phyloP scores from a whole-genome alignment of 53 echinoderm and acorn worm species.

The Astropecten irregularis region DNA sequence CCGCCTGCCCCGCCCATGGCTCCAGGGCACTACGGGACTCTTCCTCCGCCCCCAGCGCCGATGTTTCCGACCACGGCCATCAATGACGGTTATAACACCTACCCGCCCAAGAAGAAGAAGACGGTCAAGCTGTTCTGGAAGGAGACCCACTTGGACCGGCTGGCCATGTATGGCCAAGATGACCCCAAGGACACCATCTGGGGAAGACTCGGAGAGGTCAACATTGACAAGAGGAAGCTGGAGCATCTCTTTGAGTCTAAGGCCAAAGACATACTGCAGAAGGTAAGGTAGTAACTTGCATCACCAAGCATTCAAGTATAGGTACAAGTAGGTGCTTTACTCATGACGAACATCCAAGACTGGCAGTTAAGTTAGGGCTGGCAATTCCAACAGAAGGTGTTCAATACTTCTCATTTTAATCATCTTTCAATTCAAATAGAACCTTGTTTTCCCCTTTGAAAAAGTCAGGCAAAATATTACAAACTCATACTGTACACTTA shows the following conservation, averaged over 20 bases:
- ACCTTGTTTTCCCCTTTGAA: too few species aligned
- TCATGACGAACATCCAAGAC: too few species aligned
- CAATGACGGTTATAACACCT: constrained; percentile 60
- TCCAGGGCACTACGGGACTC: constrained; percentile 29
- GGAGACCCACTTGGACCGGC: constrained; percentile 75
- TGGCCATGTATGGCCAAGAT: constrained; percentile 61
- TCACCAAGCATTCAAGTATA: background rate
- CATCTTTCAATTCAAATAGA: too few species aligned
- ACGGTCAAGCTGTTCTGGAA: constrained; percentile 95
- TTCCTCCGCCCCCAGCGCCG: constrained; percentile 68
- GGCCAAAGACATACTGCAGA: constrained; percentile 78
- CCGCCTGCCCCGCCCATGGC: constrained; percentile 64
- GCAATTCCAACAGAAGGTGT: background rate
- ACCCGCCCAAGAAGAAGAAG: constrained; percentile 91
- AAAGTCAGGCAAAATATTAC: too few species aligned
- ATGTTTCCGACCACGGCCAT: constrained; percentile 10
- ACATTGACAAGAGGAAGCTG: constrained; percentile 85
- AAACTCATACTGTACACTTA: too few species aligned
- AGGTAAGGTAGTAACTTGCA: constrained; percentile 66
- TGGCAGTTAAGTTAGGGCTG: too few species aligned
- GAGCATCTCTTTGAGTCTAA: constrained; percentile 97
- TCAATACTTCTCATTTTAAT: too few species aligned
- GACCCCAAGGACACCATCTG: constrained; percentile 74
- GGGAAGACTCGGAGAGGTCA: constrained; percentile 70
- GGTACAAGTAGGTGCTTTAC: background rate